These are phyloP conservation scores for Allolobophora icterica DNA, from an alignment of 2,888 invertebrate species.

Conservation along the genomic window DNA sequence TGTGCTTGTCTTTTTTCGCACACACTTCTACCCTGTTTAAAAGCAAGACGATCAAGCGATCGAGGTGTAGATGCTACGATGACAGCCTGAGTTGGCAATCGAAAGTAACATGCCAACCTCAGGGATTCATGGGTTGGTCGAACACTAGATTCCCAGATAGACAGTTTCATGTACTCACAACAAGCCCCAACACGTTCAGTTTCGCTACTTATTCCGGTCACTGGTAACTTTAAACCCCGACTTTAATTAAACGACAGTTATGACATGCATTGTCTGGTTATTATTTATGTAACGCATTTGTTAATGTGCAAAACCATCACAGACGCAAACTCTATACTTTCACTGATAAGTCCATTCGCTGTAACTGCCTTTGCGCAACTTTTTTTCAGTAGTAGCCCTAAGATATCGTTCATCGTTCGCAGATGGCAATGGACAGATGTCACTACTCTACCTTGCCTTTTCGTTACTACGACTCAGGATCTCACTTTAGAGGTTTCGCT, in stretches of 20 bases:
- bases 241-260: neutral
- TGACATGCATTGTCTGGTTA: too few species aligned
- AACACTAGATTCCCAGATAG: neutral
- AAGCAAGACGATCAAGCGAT: too few species aligned
- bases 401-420: too few species aligned
- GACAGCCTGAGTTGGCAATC: neutral
- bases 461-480: neutral
- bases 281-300: neutral
- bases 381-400: neutral
- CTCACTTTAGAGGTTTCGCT: neutral
- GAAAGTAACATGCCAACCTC: neutral
- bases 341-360: neutral
- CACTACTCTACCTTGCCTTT: neutral
- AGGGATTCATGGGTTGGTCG: neutral
- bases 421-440: neutral
- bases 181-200: neutral
- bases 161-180: too few species aligned
- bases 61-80: neutral
- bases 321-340: neutral
- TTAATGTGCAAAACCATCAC: neutral
- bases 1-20: too few species aligned
- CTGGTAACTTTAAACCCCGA: neutral
- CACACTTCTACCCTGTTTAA: too few species aligned
- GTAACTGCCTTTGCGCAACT: neutral
- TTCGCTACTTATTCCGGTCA: neutral